These are phyloP conservation scores for Nansenia antarctica DNA, from an alignment of 2,113 vertebrate species.

Conservation along the genomic window DNA sequence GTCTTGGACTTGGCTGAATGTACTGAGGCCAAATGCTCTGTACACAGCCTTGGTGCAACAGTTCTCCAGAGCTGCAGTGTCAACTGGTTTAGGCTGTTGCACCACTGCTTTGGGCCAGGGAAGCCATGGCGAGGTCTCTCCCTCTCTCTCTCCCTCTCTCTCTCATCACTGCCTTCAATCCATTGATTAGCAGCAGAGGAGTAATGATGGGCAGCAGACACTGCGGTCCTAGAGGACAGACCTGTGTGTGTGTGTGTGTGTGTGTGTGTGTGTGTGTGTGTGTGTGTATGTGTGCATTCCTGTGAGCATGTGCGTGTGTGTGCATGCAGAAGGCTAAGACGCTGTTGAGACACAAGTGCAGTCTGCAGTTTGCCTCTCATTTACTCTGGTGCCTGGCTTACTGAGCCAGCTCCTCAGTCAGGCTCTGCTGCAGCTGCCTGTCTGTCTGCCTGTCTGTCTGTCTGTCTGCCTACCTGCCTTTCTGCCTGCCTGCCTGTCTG, in stretches of 20 bases:
- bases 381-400: constrained; percentile 30
- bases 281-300: background rate
- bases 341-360: constrained; percentile 36
- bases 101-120: background rate
- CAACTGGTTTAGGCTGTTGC: constrained; percentile 44
- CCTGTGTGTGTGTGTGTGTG: constrained; percentile 3
- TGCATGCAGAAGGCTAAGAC: constrained; percentile 28
- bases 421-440: no score
- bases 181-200: constrained; percentile 56
- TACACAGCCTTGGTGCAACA: no score
- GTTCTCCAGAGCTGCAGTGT: constrained; percentile 30
- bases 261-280: background rate
- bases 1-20: background rate
- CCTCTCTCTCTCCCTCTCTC: background rate
- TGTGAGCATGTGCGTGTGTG: background rate
- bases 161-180: constrained; percentile 50
- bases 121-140: background rate
- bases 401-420: no score
- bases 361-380: constrained; percentile 41
- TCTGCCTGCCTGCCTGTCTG: background rate
- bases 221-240: constrained; percentile 48
- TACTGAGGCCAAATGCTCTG: background rate
- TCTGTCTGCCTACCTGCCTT: background rate
- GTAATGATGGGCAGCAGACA: constrained; percentile 49
- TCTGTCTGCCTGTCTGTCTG: no score